phyloP scores from a whole-genome alignment of 1,140 invertebrate species.

The Sitodiplosis mosellana region DNA sequence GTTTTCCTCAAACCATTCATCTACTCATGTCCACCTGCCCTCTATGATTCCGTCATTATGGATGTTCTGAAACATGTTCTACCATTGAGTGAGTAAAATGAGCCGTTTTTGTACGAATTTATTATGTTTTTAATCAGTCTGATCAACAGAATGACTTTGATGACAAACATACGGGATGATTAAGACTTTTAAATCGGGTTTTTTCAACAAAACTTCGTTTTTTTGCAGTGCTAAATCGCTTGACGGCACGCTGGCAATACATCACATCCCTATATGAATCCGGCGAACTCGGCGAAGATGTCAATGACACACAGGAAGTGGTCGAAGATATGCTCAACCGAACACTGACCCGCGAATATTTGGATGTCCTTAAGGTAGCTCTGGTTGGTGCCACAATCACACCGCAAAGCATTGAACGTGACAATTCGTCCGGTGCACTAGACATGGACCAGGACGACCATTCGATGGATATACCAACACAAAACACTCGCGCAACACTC shows the following conservation, averaged over 20 bases:
- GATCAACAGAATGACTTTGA: too few species aligned
- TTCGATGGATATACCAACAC: conserved; percentile 34
- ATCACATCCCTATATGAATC: conserved; percentile 54
- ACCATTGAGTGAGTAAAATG: conserved; percentile 44
- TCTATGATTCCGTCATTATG: conserved; percentile 52
- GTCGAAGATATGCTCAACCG: conserved; percentile 75
- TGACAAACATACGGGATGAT: too few species aligned
- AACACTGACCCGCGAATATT: conserved; percentile 69
- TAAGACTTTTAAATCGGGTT: too few species aligned
- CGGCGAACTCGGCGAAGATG: conserved; percentile 58
- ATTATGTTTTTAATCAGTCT: too few species aligned
- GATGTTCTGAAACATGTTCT: conserved; percentile 57
- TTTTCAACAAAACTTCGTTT: too few species aligned
- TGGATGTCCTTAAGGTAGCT: conserved; percentile 60
- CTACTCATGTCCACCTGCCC: conserved; percentile 60
- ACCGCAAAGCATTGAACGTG: conserved; percentile 16
- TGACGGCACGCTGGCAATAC: conserved; percentile 61
- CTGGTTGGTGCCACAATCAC: conserved; percentile 29
- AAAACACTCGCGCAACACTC: conserved; percentile 31
- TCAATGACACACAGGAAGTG: conserved; percentile 69
- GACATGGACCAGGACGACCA: conserved; percentile 50
- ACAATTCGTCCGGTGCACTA: conserved; percentile 15
- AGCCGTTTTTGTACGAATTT: neutral
- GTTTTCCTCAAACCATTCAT: conserved; percentile 74
- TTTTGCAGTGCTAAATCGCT: conserved; percentile 47